These are phyloP conservation scores for Mesorhabditis belari DNA, from an alignment of 2,888 invertebrate species.

Conservation along the genomic window DNA sequence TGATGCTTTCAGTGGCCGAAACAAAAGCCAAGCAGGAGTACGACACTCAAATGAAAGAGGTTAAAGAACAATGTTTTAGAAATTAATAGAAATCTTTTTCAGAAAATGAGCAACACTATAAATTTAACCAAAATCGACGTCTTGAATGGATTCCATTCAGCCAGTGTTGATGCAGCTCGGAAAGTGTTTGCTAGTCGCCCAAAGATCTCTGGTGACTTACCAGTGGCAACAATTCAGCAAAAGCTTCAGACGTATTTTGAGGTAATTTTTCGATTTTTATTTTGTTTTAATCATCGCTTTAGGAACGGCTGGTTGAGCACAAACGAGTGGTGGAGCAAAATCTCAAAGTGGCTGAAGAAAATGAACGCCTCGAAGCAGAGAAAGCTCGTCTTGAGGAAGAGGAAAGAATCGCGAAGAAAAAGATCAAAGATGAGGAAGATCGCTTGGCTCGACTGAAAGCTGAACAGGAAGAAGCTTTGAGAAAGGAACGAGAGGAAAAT, in stretches of 20 bases:
- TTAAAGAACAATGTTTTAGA: too few relatives aligned
- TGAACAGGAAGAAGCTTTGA: too few relatives aligned
- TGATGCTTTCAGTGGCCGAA: constrained; percentile 1
- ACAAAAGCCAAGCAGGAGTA: neutral
- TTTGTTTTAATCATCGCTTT: neutral
- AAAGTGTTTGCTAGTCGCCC: neutral
- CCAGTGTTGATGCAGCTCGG: neutral
- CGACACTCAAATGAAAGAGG: constrained; percentile 2
- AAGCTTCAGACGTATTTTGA: neutral
- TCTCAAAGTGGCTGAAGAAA: neutral
- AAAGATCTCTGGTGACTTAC: neutral
- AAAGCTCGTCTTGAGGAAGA: neutral
- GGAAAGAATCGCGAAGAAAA: neutral
- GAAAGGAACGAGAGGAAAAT: too few relatives aligned
- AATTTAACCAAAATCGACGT: too few relatives aligned
- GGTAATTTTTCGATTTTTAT: neutral
- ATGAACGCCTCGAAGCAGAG: neutral
- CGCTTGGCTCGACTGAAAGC: too few relatives aligned
- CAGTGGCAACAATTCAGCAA: neutral
- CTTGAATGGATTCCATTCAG: too few relatives aligned
- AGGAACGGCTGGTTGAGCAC: neutral
- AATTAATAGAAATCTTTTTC: too few relatives aligned
- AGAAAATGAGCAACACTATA: too few relatives aligned
- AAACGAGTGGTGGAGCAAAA: neutral
- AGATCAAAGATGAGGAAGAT: neutral